Evolutionary conservation across 2,888 invertebrate genomes (phyloP), one percentile per base, ranked within the genome.

Genomic region (Euproctis similis): DNA sequence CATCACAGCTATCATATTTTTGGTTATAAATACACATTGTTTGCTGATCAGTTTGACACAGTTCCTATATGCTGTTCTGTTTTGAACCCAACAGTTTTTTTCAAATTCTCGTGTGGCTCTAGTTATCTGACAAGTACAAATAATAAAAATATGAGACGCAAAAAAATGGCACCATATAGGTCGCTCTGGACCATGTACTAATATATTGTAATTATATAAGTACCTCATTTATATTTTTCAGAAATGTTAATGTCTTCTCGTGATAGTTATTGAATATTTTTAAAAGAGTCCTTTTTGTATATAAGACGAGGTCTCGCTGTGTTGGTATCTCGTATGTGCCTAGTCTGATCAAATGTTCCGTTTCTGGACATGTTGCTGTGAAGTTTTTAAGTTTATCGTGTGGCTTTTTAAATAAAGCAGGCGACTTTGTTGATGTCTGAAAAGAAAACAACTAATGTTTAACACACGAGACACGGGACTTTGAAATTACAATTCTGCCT

Each of bases 301-400:
- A 56, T 0, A 61, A 36, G 1, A 64, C 59, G 12, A 77, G 31
- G 30, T 77, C 75, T 8, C 53, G 52, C 9, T 70, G 59, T 0
- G 75, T 62, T 0, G 77, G 77, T n/a, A 77, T 61, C 34, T 67
- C 69, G 34, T 71, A 77, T 0, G 69, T 38, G 0, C 77, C 77
- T 1, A 76, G 61, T 42, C 62, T 73, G 0, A 42, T 31, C 0
- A 74, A 70, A 0, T 10, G 12, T 28, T 68, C 69, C 1, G 53
- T 44, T 32, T 72, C 70, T 0, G 60, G 56, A 27, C 75, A 77
- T 13, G 42, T 36, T 13, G 23, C 7, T 21, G 25, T 16, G 20
- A 35, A 12, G 8, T 23, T n/a, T 9, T 24, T 31, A 17, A 30
- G 14, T n/a, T 20, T 23, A 8, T 14, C n/a, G n/a, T 26, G 11